Evolutionary conservation across 2,797 vertebrate species (phyloP).

Genomic region (Cryptoprocta ferox): DNA sequence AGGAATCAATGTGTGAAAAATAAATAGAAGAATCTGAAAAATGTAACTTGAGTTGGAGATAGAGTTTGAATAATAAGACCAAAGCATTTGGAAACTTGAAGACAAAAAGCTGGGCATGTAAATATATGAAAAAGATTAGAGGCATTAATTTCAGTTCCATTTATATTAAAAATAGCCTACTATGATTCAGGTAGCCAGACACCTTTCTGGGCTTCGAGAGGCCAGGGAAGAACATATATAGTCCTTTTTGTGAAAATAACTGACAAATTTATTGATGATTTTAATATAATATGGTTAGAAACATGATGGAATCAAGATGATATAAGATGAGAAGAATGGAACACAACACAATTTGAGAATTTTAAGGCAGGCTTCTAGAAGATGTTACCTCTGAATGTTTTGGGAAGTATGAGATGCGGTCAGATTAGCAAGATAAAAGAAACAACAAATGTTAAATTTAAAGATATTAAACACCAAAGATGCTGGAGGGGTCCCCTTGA

Average conservation of each 20-base stretch:
- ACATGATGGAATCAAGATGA: neutral
- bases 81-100: neutral
- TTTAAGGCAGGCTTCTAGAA: neutral
- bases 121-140: neutral
- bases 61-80: neutral
- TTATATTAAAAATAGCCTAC: neutral
- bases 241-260: neutral
- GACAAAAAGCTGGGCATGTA: neutral
- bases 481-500: neutral
- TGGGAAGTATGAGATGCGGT: neutral
- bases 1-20: neutral
- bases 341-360: neutral
- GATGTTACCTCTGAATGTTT: neutral
- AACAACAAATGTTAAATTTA: neutral
- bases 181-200: neutral
- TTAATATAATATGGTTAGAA: neutral
- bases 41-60: neutral
- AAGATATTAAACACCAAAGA: neutral
- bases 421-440: neutral
- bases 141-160: neutral
- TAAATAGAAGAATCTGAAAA: neutral
- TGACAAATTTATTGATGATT: neutral
- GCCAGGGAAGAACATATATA: neutral
- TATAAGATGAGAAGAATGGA: neutral
- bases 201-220: neutral